A percentile compares a stretch with the other conserved stretches of the same genome.
phyloP scores from a whole-genome alignment of 2,888 invertebrate species.

The Phyto melanocephala region DNA sequence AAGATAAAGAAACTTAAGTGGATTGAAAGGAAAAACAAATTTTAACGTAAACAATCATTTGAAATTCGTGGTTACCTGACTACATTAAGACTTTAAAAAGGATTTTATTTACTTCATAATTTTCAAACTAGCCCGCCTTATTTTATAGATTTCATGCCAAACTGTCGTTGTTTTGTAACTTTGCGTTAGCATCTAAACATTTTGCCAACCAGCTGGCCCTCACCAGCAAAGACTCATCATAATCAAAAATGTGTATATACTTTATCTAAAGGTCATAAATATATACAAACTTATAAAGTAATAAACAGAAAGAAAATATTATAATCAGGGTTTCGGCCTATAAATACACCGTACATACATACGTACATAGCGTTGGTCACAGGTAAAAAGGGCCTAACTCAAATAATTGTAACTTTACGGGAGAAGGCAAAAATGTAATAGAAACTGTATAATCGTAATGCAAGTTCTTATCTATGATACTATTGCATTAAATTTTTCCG shows the following conservation, averaged over 20 bases:
- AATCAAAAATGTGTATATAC: constrained; percentile 20
- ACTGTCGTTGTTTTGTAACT: too few species aligned
- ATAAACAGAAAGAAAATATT: constrained; percentile 21
- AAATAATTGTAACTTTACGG: too few species aligned
- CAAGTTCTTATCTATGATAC: too few species aligned
- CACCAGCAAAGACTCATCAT: not conserved
- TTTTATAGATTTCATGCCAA: constrained; percentile 14
- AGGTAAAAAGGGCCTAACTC: too few species aligned
- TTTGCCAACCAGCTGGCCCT: not conserved
- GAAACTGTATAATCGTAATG: too few species aligned
- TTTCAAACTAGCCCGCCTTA: constrained; percentile 18
- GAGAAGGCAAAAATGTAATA: too few species aligned
- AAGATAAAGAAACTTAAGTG: not conserved
- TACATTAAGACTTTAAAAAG: constrained; percentile 34
- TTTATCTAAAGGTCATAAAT: constrained; percentile 40
- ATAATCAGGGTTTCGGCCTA: constrained; percentile 3
- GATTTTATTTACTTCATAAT: constrained; percentile 27
- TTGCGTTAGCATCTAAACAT: not conserved
- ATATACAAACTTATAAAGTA: not conserved
- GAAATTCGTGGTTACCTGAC: constrained; percentile 45
- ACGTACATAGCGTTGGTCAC: too few species aligned
- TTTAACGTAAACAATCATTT: constrained; percentile 20
- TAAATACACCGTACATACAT: too few species aligned
- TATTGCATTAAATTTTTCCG: too few species aligned
- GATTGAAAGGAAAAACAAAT: not conserved